Percentiles rank a stretch among this genome's conserved stretches.
Evolutionary conservation across 2,113 vertebrate species (phyloP).

Genomic region (Leptosomus discolor): DNA sequence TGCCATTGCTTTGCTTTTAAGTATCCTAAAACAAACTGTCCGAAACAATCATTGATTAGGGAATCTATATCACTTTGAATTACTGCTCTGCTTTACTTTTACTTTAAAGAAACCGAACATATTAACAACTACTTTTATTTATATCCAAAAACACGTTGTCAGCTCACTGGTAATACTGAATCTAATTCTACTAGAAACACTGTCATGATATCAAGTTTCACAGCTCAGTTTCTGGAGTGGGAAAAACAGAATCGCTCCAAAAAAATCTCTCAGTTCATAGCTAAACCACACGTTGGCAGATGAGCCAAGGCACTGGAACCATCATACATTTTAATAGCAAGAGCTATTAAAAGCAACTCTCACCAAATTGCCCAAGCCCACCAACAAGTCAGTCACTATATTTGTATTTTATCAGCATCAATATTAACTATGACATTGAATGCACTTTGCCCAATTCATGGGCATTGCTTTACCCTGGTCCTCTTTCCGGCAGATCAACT

Average conservation of each 20-base stretch:
- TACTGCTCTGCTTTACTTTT: not conserved
- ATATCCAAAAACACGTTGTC: not conserved
- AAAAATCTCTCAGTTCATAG: not conserved
- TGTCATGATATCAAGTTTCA: not conserved
- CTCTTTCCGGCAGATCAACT: conserved; percentile 86
- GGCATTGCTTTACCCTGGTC: conserved; percentile 83
- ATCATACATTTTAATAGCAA: not conserved
- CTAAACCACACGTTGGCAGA: not conserved
- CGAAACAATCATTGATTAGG: not conserved
- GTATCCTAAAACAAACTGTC: not conserved
- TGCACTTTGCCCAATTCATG: not conserved
- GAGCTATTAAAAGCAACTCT: not conserved
- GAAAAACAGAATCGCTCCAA: not conserved
- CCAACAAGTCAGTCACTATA: not conserved
- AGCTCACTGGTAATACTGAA: not conserved
- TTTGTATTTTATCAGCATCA: not conserved
- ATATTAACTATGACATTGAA: not conserved
- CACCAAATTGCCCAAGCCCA: not conserved
- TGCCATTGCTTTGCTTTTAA: not conserved
- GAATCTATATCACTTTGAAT: not conserved
- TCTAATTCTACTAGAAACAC: not conserved
- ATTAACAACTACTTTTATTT: not conserved
- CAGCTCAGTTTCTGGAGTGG: not conserved
- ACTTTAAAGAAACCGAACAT: not conserved
- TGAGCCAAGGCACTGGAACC: not conserved